phyloP scores from a whole-genome alignment of 1,140 invertebrate genomes.

The Drosophila kikkawai region DNA sequence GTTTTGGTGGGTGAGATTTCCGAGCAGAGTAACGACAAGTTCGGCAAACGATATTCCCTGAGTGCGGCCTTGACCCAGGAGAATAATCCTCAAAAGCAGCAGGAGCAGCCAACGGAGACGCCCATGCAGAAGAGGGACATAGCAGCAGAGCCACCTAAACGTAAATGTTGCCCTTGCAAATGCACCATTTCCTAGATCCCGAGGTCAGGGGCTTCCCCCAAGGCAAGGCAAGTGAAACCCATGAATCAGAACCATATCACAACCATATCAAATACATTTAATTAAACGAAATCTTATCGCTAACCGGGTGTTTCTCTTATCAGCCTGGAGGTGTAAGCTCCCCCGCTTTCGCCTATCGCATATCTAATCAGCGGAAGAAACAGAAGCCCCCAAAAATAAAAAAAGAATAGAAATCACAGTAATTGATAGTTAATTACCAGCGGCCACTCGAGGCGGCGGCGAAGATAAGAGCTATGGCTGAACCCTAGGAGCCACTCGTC shows the following conservation, averaged over 20 bases:
- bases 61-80: constrained; percentile 24
- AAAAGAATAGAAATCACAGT: constrained; percentile 61
- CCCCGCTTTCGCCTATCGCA: constrained; percentile 14
- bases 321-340: constrained; percentile 30
- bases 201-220: constrained; percentile 39
- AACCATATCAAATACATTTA: constrained; percentile 9
- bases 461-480: constrained; percentile 11
- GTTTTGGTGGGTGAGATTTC: constrained; percentile 38
- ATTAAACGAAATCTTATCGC: constrained; percentile 33
- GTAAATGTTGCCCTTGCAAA: constrained; percentile 33
- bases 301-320: constrained; percentile 28
- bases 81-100: not conserved
- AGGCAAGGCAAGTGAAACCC: constrained; percentile 8
- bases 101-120: not conserved
- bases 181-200: constrained; percentile 38
- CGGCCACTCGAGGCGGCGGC: constrained; percentile 32
- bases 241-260: constrained; percentile 35
- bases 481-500: constrained; percentile 1
- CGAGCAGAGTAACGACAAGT: constrained; percentile 36
- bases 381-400: constrained; percentile 21
- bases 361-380: constrained; percentile 62
- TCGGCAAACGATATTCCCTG: constrained; percentile 41
- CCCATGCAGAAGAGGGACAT: constrained; percentile 12
- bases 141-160: constrained; percentile 14
- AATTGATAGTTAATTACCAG: constrained; percentile 78